Evolutionary conservation across 2,113 vertebrate species (phyloP), one percentile per base, ranked within the genome.

Genomic region (Tupaia tana): DNA sequence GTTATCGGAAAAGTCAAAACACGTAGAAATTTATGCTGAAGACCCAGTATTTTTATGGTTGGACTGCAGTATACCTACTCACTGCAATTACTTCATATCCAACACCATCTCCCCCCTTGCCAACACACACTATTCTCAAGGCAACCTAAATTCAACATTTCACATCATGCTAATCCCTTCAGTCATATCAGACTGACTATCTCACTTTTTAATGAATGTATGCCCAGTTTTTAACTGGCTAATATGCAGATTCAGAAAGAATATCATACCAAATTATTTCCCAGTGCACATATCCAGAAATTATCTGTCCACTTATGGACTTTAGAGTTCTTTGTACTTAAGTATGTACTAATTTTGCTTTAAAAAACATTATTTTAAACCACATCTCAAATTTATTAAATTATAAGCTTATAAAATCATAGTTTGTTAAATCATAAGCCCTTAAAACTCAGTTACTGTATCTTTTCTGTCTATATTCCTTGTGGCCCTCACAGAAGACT

Each of bases 81-180:
- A 22, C 29, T 80, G 14, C 56, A 29, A 43, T 27, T 92, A 7
- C 29, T 58, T 59, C 58, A 52, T 63, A 73, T 81, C 52, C 63
- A 25, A 18, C 34, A 43, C 43, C 43, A 43, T 11, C 18, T 2
- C 0, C 14, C n/a, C 43, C 24, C 7, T 1, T 7, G n/a, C 70
- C 43, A 75, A 75, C 34, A 9, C 67, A 73, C 15, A 34, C 20
- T 77, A 59, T 14, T 87, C 14, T 85, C 77, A 43, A 87, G 80
- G 64, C 74, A 93, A 34, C 52, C 43, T 58, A 59, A 95, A 66
- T 59, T 75, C 64, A 70, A 15, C 82, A 9, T 80, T 95, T 96
- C 61, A 82, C 43, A 75, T 75, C 58, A 78, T 64, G 15, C 22
- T 64, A 9, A 86, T 89, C 31, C 58, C 64, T 86, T 75, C 71